Percentiles rank a stretch among this genome's conserved stretches.
Conservation (phyloP, 2,888 invertebrate genomes). For the Aplocera efformata region DNA sequence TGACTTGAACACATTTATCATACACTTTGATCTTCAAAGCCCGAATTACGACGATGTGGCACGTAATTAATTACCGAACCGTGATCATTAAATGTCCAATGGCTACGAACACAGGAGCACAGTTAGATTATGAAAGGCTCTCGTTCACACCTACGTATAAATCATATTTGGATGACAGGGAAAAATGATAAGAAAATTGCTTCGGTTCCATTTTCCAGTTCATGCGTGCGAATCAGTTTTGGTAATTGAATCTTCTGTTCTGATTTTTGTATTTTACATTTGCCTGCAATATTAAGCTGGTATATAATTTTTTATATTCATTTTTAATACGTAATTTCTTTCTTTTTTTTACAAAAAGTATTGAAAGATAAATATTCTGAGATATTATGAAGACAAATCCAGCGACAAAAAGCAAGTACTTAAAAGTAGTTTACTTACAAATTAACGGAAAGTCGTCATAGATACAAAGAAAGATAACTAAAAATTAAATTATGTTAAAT, state of each 20-base stretch:
- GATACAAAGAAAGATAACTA: too few relatives aligned
- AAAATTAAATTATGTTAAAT: too few relatives aligned
- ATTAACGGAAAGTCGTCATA: too few relatives aligned
- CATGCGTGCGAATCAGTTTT: neutral
- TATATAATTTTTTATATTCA: too few relatives aligned
- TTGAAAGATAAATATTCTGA: too few relatives aligned
- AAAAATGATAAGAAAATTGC: slow-evolving; percentile 17
- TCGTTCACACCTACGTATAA: slow-evolving; percentile 10
- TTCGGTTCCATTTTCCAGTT: slow-evolving; percentile 1
- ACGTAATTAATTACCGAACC: slow-evolving; percentile 50
- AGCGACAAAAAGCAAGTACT: too few relatives aligned
- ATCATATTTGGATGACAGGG: slow-evolving; percentile 23
- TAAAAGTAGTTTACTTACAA: too few relatives aligned
- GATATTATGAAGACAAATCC: too few relatives aligned
- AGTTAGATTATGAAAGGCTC: slow-evolving; percentile 18
- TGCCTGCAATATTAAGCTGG: too few relatives aligned
- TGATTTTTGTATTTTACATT: too few relatives aligned
- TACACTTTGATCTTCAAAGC: slow-evolving; percentile 19
- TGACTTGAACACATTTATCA: slow-evolving; percentile 4
- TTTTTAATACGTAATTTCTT: too few relatives aligned
- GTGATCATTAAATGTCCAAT: slow-evolving; percentile 47
- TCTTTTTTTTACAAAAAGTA: too few relatives aligned
- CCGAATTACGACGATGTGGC: slow-evolving; percentile 34
- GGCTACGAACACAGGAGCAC: slow-evolving; percentile 34
- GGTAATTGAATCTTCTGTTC: neutral